These are phyloP conservation scores for Numenius phaeopus DNA, from an alignment of 2,797 vertebrate genomes.

Conservation along the genomic window DNA sequence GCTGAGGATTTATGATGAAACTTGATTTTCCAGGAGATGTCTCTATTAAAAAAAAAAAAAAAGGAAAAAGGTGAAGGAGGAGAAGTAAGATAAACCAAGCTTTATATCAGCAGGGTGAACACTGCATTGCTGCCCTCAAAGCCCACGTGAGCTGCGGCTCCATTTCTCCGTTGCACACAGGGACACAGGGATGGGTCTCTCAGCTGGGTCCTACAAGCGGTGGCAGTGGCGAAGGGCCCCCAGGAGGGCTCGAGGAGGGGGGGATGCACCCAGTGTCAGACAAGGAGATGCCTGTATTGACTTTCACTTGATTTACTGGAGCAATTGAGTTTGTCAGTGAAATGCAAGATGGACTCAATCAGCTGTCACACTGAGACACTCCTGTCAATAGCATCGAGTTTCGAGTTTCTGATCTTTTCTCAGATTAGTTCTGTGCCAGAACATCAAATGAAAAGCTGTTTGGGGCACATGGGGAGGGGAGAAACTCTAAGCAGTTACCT, in stretches of 20 bases:
- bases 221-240: neutral
- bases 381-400: constrained; percentile 80
- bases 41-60: neutral
- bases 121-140: neutral
- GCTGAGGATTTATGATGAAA: neutral
- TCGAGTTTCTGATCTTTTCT: constrained; percentile 82
- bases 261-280: neutral
- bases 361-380: constrained; percentile 87
- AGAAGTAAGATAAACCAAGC: neutral
- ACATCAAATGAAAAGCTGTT: constrained; percentile 79
- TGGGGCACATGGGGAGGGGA: constrained; percentile 46
- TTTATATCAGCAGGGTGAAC: neutral
- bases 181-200: neutral
- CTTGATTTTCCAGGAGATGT: neutral
- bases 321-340: constrained; percentile 92
- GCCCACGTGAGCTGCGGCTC: fast-evolving
- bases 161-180: neutral
- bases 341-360: constrained; percentile 88
- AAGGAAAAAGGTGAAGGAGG: fast-evolving
- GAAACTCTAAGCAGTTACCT: constrained; percentile 77
- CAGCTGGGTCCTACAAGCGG: neutral
- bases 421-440: constrained; percentile 75
- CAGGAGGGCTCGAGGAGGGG: neutral
- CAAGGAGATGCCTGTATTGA: constrained; percentile 81
- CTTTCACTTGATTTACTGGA: constrained; percentile 91